These are phyloP conservation scores for Sphenodon punctatus DNA, from an alignment of 2,797 vertebrate genomes.

Conservation along the genomic window DNA sequence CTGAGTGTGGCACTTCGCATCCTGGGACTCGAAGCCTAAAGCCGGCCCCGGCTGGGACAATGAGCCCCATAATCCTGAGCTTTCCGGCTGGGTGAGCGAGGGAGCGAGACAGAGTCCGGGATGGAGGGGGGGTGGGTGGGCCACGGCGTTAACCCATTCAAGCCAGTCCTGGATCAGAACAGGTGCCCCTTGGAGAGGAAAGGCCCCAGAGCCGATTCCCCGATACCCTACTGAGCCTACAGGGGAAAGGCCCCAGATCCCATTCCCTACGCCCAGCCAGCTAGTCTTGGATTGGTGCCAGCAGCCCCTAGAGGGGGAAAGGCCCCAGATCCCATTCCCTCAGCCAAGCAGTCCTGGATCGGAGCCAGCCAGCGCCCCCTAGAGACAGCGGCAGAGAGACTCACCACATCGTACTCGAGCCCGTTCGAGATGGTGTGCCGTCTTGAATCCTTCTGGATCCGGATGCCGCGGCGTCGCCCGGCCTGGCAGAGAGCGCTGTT, in stretches of 20 bases:
- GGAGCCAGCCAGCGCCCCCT: too few relatives aligned
- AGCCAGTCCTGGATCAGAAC: too few relatives aligned
- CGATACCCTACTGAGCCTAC: background rate
- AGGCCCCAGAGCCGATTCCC: background rate
- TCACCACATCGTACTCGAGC: conserved; percentile 45
- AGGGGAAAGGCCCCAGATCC: too few relatives aligned
- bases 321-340: too few relatives aligned
- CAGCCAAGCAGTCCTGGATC: too few relatives aligned
- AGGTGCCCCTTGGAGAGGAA: background rate
- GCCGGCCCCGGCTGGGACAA: background rate
- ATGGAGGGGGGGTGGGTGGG: background rate
- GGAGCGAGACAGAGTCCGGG: background rate
- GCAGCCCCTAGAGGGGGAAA: background rate
- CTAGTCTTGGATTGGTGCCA: too few relatives aligned
- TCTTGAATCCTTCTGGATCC: conserved; percentile 4
- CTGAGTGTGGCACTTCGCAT: too few relatives aligned
- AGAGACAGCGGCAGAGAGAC: background rate
- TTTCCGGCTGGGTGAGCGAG: background rate
- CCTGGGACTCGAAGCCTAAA: background rate
- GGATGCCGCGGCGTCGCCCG: background rate
- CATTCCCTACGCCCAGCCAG: too few relatives aligned
- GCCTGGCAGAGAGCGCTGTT: conserved; percentile 16
- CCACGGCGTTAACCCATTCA: background rate
- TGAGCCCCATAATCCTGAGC: background rate
- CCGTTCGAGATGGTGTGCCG: conserved; percentile 38